A percentile compares a stretch with the other conserved stretches of the same genome.
Evolutionary conservation across 2,113 vertebrate genomes (phyloP).

Genomic region (Corythaixoides concolor): DNA sequence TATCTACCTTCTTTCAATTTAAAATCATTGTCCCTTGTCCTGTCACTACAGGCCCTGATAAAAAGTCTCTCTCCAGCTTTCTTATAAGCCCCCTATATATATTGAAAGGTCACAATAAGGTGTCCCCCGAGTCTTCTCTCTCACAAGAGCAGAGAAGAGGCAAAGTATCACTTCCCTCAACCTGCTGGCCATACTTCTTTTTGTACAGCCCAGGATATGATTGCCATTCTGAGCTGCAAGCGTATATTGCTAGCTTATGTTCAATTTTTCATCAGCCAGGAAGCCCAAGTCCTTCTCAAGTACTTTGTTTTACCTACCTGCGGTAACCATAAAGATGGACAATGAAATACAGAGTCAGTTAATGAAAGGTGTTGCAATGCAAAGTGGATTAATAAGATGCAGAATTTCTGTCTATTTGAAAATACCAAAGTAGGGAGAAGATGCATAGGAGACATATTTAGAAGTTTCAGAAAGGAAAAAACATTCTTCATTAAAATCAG

Average conservation of each 20-base stretch:
- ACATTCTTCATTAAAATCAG: not conserved
- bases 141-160: accelerated
- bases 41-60: not conserved
- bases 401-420: not conserved
- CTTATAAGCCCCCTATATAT: not conserved
- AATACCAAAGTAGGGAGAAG: not conserved
- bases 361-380: not conserved
- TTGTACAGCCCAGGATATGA: not conserved
- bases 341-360: not conserved
- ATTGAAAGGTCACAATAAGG: not conserved
- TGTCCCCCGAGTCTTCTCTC: not conserved
- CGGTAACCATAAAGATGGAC: not conserved
- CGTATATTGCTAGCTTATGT: accelerated
- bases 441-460: not conserved
- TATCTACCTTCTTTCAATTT: not conserved
- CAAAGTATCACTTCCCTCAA: not conserved
- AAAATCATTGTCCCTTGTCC: accelerated
- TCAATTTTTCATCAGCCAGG: not conserved
- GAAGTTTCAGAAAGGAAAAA: not conserved
- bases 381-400: not conserved
- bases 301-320: not conserved
- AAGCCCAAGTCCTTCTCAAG: not conserved
- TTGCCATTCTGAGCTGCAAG: not conserved
- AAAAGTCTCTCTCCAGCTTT: not conserved
- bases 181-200: not conserved